Base-by-base conservation (phyloP, 2,797 vertebrate genomes). In the Cyclopterus lumpus region DNA sequence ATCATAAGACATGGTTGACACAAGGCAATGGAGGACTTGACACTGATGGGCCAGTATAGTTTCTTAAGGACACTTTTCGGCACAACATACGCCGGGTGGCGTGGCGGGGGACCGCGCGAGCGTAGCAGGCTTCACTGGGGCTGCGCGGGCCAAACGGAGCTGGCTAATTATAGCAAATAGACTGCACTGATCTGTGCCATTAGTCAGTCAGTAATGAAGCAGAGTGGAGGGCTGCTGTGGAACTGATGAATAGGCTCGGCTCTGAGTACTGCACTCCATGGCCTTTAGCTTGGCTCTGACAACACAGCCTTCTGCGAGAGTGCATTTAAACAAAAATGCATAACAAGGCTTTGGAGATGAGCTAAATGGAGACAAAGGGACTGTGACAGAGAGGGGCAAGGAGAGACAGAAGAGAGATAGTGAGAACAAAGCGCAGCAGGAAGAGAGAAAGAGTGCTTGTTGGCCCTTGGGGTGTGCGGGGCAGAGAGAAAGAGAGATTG, bases 141-240 rank as follows among this genome's bases (percentile, higher is more conserved):
- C 78, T 49, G 40, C n/a, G 40, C 73, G 64, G 85, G 88, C 87
- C 88, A 91, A 91, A 91, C 87, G 83, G 88, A 82, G 78, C 77
- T 67, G 38, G 82, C 89, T 94, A 93, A 94, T 94, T 94, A 92
- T 88, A 90, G 90, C 89, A 91, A 89, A 92, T 94, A 94, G 93
- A 94, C 91, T 89, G 87, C 89, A 86, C 88, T 92, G 93, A 93
- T 94, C 89, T 93, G 85, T 88, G 88, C 91, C 90, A 93, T 94
- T 93, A 94, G 91, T 80, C 77, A 86, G 83, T 84, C 90, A 81
- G 89, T 92, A 92, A 92, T 88, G 90, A 91, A 90, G 88, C 82
- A 73, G 75, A 88, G 88, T 87, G 87, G 85, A 87, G 84, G 75
- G 79, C 81, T 81, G 85, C 84, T 81, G 85, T 90, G 91, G 89